Evolutionary conservation across 2,797 vertebrate species (phyloP).

Genomic region (Lagocephalus sceleratus): DNA sequence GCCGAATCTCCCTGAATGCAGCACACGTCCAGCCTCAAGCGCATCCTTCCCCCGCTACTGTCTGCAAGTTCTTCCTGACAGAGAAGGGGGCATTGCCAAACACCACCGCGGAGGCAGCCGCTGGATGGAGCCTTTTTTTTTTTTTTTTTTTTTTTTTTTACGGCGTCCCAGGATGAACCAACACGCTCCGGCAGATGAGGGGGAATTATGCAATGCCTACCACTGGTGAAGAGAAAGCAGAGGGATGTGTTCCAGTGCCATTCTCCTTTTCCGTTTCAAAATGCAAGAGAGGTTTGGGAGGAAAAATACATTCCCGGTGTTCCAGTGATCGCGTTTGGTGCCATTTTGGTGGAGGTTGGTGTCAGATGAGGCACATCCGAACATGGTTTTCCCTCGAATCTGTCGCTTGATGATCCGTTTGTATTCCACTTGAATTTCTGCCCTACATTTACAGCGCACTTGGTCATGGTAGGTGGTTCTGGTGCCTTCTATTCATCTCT

Average conservation of each 20-base stretch:
- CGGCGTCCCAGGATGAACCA: constrained; percentile 63
- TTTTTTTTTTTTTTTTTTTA: constrained; percentile 18
- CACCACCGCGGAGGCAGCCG: constrained; percentile 49
- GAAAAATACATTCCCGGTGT: constrained; percentile 56
- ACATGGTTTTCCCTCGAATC: constrained; percentile 61
- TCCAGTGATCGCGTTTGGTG: constrained; percentile 51
- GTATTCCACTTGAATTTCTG: constrained; percentile 68
- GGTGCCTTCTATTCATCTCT: constrained; percentile 77
- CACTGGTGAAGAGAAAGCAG: constrained; percentile 58
- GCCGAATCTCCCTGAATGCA: constrained; percentile 77
- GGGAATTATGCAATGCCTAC: constrained; percentile 76
- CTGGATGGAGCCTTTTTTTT: constrained; percentile 42
- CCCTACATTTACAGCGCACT: constrained; percentile 72
- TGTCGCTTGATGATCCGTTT: constrained; percentile 53
- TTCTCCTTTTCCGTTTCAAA: constrained; percentile 66
- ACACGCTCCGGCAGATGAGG: constrained; percentile 59
- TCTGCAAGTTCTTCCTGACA: constrained; percentile 66
- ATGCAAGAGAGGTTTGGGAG: constrained; percentile 61
- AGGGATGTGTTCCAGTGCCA: constrained; percentile 47
- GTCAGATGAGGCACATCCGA: constrained; percentile 64
- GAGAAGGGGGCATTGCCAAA: constrained; percentile 72
- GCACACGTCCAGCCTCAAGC: constrained; percentile 72
- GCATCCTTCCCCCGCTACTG: constrained; percentile 74
- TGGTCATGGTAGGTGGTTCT: constrained; percentile 75
- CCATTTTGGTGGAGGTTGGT: constrained; percentile 38